Evolutionary conservation across 2,113 vertebrate species (phyloP), one percentile per base, ranked within the genome.

Genomic region (Hydrochoerus hydrochaeris): DNA sequence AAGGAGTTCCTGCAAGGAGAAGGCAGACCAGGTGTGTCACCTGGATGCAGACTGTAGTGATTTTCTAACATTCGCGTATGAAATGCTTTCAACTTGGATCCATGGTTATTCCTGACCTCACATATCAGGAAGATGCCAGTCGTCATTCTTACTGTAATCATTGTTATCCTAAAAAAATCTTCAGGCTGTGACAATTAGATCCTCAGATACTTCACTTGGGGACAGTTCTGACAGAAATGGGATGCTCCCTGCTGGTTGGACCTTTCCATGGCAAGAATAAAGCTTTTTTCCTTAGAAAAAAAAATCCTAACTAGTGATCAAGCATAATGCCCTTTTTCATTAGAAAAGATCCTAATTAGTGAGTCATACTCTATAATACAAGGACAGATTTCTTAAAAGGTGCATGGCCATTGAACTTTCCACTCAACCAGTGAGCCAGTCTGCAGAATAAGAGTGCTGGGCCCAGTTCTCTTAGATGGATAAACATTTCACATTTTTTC

Each of bases 231-330:
- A 89, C 67, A 96, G 95, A 96, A 93, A 88, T 93, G 86, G 87
- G 91, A 93, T 93, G 91, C 81, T 88, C 92, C 80, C 62, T 96
- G 93, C 90, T 88, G 73, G 65, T 82, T 84, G 94, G 93, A 96
- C 91, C 94, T 97, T 97, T 95, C 90, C 91, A 30, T 75, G 63
- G 78, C 67, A 94, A 97, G 89, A 97, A 94, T 96, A 80, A 97
- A 94, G 73, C 88, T 87, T 84, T 94, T 95, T 78, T 92, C 54
- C 81, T 85, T 54, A 88, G 93, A 71, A 20, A 46, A 75, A 78
- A 94, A 89, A 63, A 54, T 75, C 49, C 58, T 91, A 82, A 77
- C 85, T 91, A 58, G 10, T 90, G 92, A 95, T 78, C 83, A 88
- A 95, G 82, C 95, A 86, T 92, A 71, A 95, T 44, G 41, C 41